Base-by-base conservation (phyloP, 2,888 invertebrate genomes). In the Nephrotoma flavescens region DNA sequence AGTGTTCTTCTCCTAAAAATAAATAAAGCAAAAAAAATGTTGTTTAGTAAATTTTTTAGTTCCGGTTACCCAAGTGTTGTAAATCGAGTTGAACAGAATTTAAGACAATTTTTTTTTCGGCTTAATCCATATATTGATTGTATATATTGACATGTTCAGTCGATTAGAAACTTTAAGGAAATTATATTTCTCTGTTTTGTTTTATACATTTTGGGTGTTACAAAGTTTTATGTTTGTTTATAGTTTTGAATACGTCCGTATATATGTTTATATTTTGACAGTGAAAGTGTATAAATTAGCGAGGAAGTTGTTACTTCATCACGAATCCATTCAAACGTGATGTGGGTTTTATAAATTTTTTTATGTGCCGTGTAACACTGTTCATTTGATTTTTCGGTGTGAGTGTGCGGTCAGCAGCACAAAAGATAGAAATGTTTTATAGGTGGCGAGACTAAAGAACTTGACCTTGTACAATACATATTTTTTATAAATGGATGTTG, bases 1-100 rank as follows among this genome's bases (percentile, higher is more conserved):
- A 86, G 88, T 88, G 86, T 89, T 88, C 87, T 92, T 89, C 90
- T 93, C 93, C 95, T 95, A 93, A 31, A 31, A 31, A 31, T 31
- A 31, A 92, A 93, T 88, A 89, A 88, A 88, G 89, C 88, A 85
- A 87, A 86, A 87, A 42, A 41, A 31, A 71, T 52, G 5, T 15
- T 52, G 15, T 15, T 84, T 84, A 41, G n/a, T 84, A 15, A 83
- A 83, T 9, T 41, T 83, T n/a, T 83, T 83, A 83, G 41, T 41
- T 83, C 41, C 41, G 42, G 6, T 41, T 83, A 83, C 6, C 3
- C 52, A 52, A 52, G 52, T 12, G 47, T n/a, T 31, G 31, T 31
- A 31, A 31, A 31, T 31, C 31, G 31, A 12, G 11, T 52, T n/a
- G 12, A 52, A 52, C 47, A 11, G 5, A 15, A 52, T 71, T 71